phyloP scores from a whole-genome alignment of 2,113 vertebrate genomes.

The Morone chrysops region DNA sequence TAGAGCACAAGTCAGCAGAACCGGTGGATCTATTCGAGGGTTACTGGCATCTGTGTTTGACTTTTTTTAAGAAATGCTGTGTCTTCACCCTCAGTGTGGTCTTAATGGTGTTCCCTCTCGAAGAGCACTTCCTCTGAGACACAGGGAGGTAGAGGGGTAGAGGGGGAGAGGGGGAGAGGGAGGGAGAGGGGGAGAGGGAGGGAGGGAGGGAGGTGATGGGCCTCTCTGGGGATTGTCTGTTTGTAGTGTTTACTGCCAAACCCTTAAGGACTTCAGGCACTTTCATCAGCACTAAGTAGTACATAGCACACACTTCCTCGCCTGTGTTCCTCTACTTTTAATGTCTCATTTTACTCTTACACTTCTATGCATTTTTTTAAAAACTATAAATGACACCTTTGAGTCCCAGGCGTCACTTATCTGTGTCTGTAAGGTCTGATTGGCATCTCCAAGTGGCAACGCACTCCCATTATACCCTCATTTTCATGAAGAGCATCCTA shows the following conservation, averaged over 20 bases:
- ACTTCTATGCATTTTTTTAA: conserved; percentile 21
- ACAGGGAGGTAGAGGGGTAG: conserved; percentile 4
- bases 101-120: conserved; percentile 61
- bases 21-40: conserved; percentile 39
- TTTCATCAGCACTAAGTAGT: conserved; percentile 74
- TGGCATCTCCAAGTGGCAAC: conserved; percentile 42
- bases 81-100: conserved; percentile 50
- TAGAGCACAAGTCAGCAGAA: conserved; percentile 63
- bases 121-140: conserved; percentile 56
- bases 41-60: conserved; percentile 53
- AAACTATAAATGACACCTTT: conserved; percentile 46
- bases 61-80: conserved; percentile 51
- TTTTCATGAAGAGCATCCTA: conserved; percentile 52
- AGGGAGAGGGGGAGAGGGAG: conserved; percentile 31
- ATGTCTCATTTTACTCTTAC: conserved; percentile 51
- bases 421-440: conserved; percentile 46
- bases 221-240: conserved; percentile 75
- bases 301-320: conserved; percentile 58
- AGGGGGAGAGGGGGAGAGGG: conserved; percentile 20
- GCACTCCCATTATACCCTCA: conserved; percentile 36
- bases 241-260: conserved; percentile 78
- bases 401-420: conserved; percentile 54
- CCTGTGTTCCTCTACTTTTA: conserved; percentile 55
- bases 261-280: conserved; percentile 73
- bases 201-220: conserved; percentile 46